phyloP scores from a whole-genome alignment of 2,113 vertebrate genomes.

The Panthera leo region DNA sequence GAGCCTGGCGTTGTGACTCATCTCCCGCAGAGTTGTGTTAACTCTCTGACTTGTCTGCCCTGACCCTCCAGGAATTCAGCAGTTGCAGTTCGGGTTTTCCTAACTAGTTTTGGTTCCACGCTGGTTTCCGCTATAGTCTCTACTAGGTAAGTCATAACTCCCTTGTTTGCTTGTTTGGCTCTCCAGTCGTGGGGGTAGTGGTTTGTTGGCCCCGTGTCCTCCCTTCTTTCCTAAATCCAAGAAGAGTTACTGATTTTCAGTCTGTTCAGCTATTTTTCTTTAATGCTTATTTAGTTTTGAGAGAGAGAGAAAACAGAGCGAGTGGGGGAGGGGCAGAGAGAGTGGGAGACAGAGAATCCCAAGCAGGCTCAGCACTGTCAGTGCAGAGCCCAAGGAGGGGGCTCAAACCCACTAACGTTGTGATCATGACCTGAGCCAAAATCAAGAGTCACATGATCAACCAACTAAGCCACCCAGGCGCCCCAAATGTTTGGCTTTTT shows the following conservation, averaged over 20 bases:
- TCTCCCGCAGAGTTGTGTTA: neutral
- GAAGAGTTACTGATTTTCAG: neutral
- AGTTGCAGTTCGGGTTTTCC: neutral
- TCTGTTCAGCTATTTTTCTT: neutral
- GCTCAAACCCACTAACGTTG: no score
- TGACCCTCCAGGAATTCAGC: neutral
- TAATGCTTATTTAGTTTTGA: neutral
- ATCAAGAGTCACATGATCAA: no score
- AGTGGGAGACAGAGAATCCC: no score
- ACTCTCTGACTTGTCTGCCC: neutral
- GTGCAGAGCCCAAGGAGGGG: no score
- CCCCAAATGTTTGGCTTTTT: neutral
- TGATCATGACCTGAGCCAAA: no score
- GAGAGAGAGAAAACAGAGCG: no score
- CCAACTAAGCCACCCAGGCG: no score
- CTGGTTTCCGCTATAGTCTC: neutral
- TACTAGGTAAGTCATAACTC: neutral
- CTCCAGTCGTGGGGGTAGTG: no score
- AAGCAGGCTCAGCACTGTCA: no score
- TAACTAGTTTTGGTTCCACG: fast-evolving
- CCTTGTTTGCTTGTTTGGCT: no score
- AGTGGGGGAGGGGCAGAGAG: no score
- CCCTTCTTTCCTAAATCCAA: neutral
- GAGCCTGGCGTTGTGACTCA: neutral
- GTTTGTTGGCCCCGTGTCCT: neutral